Percentiles rank a stretch among this genome's conserved stretches.
Conservation (phyloP, 2,888 invertebrate species). For the Mimumesa dahlbomi region DNA sequence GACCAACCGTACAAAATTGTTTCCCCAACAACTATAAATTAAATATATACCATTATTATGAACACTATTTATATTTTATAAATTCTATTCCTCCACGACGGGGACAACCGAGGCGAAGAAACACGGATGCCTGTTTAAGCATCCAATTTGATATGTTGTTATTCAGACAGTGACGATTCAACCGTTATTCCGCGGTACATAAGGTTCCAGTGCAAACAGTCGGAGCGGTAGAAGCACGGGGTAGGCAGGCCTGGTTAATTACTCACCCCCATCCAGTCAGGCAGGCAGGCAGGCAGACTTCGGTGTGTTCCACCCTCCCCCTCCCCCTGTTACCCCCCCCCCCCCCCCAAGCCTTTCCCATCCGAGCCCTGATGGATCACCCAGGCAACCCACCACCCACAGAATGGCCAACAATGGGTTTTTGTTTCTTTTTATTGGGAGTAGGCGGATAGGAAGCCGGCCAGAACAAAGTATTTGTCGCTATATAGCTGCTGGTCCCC, state of each 20-base stretch:
- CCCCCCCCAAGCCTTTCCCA: slow-evolving; percentile 74
- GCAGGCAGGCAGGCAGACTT: slow-evolving; percentile 70
- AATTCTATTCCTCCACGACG: too few relatives aligned
- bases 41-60: too few relatives aligned
- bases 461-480: slow-evolving; percentile 73
- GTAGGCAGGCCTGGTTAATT: slow-evolving; percentile 76
- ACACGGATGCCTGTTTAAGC: slow-evolving; percentile 21
- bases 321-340: slow-evolving; percentile 70
- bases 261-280: slow-evolving; percentile 77
- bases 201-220: slow-evolving; percentile 75
- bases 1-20: too few relatives aligned
- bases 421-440: slow-evolving; percentile 78
- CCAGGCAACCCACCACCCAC: slow-evolving; percentile 76
- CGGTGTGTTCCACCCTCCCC: slow-evolving; percentile 68
- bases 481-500: slow-evolving; percentile 64
- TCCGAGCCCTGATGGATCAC: slow-evolving; percentile 78
- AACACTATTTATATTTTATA: too few relatives aligned
- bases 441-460: slow-evolving; percentile 69
- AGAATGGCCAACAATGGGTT: slow-evolving; percentile 78
- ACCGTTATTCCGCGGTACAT: slow-evolving; percentile 71
- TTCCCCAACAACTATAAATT: too few relatives aligned
- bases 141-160: slow-evolving; percentile 46
- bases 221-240: slow-evolving; percentile 55
- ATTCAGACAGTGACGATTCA: slow-evolving; percentile 65
- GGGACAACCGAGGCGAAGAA: background rate